A percentile compares a stretch with the other conserved stretches of the same genome.
phyloP scores from a whole-genome alignment of 2,113 vertebrate species.

The Varanus komodoensis region DNA sequence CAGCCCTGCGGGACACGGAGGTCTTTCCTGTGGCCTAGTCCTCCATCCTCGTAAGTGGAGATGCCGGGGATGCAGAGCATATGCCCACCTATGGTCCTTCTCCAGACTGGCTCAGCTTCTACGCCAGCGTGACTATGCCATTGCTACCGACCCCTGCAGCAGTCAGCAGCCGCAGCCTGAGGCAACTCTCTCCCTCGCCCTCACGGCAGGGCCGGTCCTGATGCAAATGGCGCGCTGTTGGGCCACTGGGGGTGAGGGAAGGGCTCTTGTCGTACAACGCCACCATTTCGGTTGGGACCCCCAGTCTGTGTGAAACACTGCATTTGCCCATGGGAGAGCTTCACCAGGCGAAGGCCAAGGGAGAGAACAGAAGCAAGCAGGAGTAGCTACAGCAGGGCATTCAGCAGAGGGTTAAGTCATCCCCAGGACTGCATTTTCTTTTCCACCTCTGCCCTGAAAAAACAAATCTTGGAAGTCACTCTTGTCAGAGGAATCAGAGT shows the following conservation, averaged over 20 bases:
- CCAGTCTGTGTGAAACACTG: too few species aligned
- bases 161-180: too few species aligned
- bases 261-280: too few species aligned
- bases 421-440: background rate
- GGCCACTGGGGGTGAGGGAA: too few species aligned
- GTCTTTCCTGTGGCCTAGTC: background rate
- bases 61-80: background rate
- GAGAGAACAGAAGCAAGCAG: background rate
- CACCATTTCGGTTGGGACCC: too few species aligned
- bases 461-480: slow-evolving; percentile 16
- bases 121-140: background rate
- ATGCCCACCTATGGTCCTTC: background rate
- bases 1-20: background rate
- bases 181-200: too few species aligned
- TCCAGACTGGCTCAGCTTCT: background rate
- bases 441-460: background rate
- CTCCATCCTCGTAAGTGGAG: background rate
- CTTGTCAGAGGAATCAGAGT: slow-evolving; percentile 19
- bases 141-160: too few species aligned
- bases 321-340: background rate
- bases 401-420: background rate
- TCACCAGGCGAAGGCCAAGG: background rate
- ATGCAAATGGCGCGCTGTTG: too few species aligned
- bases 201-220: too few species aligned
- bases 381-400: background rate